A percentile compares a stretch with the other conserved stretches of the same genome.
Conservation (phyloP, 1,140 invertebrate species). For the Drosophila funebris region DNA sequence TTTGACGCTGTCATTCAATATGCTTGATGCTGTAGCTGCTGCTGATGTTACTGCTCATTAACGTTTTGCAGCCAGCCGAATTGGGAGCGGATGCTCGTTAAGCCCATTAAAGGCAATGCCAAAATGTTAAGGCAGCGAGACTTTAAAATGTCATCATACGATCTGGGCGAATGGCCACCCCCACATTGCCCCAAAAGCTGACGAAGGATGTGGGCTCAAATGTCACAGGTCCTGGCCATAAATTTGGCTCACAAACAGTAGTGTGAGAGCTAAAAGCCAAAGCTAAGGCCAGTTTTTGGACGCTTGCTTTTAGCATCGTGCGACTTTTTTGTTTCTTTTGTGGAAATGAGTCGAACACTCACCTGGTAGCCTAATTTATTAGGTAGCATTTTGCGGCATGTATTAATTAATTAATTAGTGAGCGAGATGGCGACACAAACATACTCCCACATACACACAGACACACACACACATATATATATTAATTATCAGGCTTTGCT, state of each 20-base stretch:
- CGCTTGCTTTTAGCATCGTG: constrained; percentile 27
- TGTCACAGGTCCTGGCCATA: constrained; percentile 62
- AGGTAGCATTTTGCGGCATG: constrained; percentile 39
- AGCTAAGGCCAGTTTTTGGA: constrained; percentile 41
- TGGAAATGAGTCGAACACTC: neutral
- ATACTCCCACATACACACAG: too few species aligned
- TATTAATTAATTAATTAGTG: constrained; percentile 70
- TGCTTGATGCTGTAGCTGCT: constrained; percentile 43
- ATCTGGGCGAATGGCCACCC: constrained; percentile 24
- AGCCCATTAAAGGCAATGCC: constrained; percentile 66
- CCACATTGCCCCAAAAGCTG: constrained; percentile 45
- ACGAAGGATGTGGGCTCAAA: constrained; percentile 73
- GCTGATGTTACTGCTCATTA: constrained; percentile 28
- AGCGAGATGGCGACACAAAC: constrained; percentile 20
- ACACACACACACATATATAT: neutral
- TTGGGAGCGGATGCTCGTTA: constrained; percentile 69
- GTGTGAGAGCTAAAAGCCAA: constrained; percentile 12
- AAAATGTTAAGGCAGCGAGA: constrained; percentile 40
- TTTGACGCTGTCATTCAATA: constrained; percentile 75
- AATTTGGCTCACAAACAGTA: constrained; percentile 46
- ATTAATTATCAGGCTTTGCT: constrained; percentile 38
- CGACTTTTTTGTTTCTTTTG: constrained; percentile 43
- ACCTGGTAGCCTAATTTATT: constrained; percentile 59
- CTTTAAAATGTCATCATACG: constrained; percentile 66
- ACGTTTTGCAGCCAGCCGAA: constrained; percentile 15